phyloP scores from a whole-genome alignment of 2,113 vertebrate species.

The Phylloscopus whistleri region DNA sequence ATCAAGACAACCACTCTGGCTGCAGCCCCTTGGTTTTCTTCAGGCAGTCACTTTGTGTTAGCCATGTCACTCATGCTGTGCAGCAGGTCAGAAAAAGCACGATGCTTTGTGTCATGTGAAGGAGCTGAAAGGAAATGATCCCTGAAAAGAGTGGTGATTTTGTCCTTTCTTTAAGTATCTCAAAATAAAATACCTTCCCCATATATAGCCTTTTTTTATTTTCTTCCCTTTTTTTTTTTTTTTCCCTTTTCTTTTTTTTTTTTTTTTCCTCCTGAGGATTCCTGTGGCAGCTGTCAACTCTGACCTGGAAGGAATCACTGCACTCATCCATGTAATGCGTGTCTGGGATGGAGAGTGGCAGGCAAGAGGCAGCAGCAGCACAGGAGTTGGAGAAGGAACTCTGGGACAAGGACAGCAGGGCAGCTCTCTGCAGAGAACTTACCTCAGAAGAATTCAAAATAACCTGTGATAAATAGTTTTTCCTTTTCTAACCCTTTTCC shows the following conservation, averaged over 20 bases:
- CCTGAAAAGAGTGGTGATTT: background rate
- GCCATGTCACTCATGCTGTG: background rate
- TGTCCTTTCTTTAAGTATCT: background rate
- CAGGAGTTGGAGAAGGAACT: background rate
- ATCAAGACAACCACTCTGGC: background rate
- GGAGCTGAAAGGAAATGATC: background rate
- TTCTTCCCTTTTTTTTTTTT: too few species aligned
- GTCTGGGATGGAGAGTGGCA: background rate
- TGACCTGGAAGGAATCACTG: background rate
- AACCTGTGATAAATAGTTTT: background rate
- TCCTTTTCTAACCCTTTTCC: background rate
- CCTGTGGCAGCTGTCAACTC: background rate
- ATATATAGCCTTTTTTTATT: background rate
- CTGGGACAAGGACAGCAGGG: background rate
- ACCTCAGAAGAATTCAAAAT: background rate
- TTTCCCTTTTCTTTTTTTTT: background rate
- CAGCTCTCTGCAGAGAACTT: background rate
- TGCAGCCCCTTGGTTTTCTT: background rate
- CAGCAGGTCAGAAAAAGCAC: background rate
- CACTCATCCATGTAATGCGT: background rate
- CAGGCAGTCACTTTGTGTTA: conserved; percentile 12
- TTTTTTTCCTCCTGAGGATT: background rate
- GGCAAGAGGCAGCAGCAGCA: background rate
- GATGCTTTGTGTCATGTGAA: background rate
- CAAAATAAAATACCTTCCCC: background rate